Conservation (phyloP, 2,113 vertebrate species). For the Melanotaenia duboulayi region DNA sequence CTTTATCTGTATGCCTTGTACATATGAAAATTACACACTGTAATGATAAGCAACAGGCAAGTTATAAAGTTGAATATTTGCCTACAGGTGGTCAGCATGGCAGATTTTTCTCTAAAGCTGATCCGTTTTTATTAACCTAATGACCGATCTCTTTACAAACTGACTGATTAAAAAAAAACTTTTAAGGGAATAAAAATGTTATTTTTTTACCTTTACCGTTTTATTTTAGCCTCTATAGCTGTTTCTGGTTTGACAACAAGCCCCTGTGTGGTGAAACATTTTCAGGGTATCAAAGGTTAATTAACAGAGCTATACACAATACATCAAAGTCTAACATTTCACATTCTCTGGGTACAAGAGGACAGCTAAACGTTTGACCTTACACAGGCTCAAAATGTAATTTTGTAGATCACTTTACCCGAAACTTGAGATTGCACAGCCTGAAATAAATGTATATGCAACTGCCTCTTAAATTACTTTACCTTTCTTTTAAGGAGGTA, state of each 20-base stretch:
- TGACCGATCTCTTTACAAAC: too few relatives aligned
- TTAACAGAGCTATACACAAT: conserved; percentile 5
- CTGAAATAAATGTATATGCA: conserved; percentile 37
- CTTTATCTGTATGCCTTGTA: too few relatives aligned
- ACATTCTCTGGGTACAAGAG: conserved; percentile 11
- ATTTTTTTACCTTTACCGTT: too few relatives aligned
- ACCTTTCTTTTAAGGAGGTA: conserved; percentile 51
- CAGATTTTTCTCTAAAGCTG: too few relatives aligned
- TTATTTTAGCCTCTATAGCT: too few relatives aligned
- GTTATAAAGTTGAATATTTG: too few relatives aligned
- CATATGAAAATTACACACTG: too few relatives aligned
- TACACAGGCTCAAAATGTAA: conserved; percentile 35
- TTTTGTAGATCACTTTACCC: conserved; percentile 41
- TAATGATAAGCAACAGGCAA: too few relatives aligned
- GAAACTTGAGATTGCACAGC: conserved; percentile 29
- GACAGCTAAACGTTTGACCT: conserved; percentile 9
- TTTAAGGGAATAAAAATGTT: too few relatives aligned
- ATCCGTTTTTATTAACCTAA: not conserved
- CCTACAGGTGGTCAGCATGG: too few relatives aligned
- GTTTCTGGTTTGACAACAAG: not conserved
- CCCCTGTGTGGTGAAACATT: conserved; percentile 18
- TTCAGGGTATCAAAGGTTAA: conserved; percentile 19
- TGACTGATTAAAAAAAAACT: too few relatives aligned
- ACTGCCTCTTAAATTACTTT: conserved; percentile 48
- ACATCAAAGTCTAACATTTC: conserved; percentile 7